Percentiles rank a stretch among this genome's conserved stretches.
These are phyloP conservation scores for Podargus strigoides DNA, from an alignment of 2,797 vertebrate species.

Conservation along the genomic window DNA sequence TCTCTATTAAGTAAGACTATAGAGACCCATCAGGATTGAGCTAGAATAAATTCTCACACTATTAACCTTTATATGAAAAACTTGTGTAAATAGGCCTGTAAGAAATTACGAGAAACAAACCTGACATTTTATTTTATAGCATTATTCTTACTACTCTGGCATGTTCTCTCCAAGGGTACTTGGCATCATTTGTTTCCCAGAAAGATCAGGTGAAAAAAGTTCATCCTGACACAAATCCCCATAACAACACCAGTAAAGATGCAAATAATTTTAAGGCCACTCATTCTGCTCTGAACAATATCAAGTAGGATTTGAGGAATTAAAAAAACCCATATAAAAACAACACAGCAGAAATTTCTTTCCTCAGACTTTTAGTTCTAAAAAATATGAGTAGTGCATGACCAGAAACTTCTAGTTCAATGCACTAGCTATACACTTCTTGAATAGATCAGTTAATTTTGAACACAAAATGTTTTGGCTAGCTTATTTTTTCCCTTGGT, in stretches of 20 bases:
- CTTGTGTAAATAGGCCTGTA: background rate
- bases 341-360: background rate
- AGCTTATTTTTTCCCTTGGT: background rate
- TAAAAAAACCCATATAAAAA: background rate
- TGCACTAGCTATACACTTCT: background rate
- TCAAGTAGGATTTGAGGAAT: background rate
- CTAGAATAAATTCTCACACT: background rate
- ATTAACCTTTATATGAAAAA: background rate
- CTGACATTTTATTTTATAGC: background rate
- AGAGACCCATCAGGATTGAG: background rate
- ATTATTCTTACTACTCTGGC: background rate
- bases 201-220: background rate
- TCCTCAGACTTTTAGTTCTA: background rate
- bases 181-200: background rate
- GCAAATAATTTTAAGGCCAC: too few species aligned
- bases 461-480: background rate
- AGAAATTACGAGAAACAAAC: background rate
- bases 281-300: background rate
- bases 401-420: background rate
- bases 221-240: background rate
- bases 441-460: background rate
- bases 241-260: background rate
- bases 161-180: background rate
- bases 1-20: background rate
- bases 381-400: background rate